Percentiles rank a stretch among this genome's conserved stretches.
Evolutionary conservation across 1,140 invertebrate genomes (phyloP).

Genomic region (Drosophila elegans): DNA sequence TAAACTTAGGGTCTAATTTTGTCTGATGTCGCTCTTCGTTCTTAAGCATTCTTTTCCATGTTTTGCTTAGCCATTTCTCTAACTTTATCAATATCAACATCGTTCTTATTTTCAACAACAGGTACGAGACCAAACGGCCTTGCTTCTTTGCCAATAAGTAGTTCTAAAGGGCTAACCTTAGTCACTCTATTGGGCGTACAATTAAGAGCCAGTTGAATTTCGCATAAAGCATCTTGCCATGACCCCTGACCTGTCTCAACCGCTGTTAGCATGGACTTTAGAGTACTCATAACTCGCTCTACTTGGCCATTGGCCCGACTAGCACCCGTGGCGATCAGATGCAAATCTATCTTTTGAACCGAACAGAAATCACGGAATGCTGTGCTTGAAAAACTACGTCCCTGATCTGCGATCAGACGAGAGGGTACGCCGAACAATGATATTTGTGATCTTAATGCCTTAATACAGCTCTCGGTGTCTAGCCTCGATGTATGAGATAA

Average conservation of each 20-base stretch:
- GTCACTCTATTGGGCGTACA: not conserved
- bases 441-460: not conserved
- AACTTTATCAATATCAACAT: not conserved
- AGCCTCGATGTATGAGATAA: too few relatives aligned
- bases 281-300: constrained; percentile 6
- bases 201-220: not conserved
- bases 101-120: not conserved
- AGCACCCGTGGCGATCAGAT: constrained; percentile 3
- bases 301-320: not conserved
- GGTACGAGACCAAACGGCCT: not conserved
- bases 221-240: too few relatives aligned
- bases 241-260: too few relatives aligned
- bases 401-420: constrained; percentile 1
- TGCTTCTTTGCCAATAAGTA: constrained; percentile 6
- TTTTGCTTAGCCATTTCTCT: constrained; percentile 1
- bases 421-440: constrained; percentile 1
- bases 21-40: not conserved
- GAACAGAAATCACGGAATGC: constrained; percentile 7
- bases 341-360: not conserved
- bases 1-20: not conserved
- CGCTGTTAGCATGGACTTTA: constrained; percentile 2
- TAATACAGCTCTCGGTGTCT: too few relatives aligned
- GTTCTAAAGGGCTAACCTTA: not conserved
- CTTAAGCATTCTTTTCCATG: constrained; percentile 3
- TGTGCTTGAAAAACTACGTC: constrained; percentile 8